Evolutionary conservation across 2,113 vertebrate genomes (phyloP).

Genomic region (Dasyornis broadbenti): DNA sequence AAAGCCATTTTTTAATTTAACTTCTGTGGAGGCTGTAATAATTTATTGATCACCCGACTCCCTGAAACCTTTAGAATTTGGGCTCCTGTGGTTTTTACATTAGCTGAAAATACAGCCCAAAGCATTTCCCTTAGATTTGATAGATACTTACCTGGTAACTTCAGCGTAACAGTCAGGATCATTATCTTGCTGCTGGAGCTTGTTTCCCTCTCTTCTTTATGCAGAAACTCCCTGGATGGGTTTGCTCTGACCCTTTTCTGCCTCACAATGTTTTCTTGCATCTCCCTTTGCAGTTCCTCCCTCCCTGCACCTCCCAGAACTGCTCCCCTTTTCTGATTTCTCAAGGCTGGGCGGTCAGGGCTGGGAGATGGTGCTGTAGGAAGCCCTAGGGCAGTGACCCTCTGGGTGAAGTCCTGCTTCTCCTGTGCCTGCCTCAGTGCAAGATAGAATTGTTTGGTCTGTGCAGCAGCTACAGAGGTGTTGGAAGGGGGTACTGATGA

Average conservation of each 20-base stretch:
- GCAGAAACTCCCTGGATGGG: not conserved
- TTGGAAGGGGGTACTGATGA: accelerated
- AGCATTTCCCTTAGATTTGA: not conserved
- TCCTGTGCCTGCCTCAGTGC: accelerated
- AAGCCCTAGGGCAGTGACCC: not conserved
- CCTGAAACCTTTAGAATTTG: not conserved
- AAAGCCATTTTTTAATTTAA: not conserved
- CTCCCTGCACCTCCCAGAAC: not conserved
- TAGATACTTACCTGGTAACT: not conserved
- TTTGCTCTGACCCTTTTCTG: not conserved
- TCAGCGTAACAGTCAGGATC: not conserved
- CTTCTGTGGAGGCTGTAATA: not conserved
- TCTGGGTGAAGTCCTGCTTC: not conserved
- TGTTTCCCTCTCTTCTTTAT: not conserved
- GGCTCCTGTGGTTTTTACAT: not conserved
- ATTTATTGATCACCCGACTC: not conserved
- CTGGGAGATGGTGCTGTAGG: not conserved
- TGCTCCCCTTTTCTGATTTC: too few relatives aligned
- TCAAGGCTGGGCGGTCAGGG: accelerated
- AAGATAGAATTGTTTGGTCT: not conserved
- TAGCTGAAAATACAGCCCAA: not conserved
- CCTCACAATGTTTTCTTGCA: not conserved
- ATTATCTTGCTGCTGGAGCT: not conserved
- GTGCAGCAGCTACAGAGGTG: accelerated
- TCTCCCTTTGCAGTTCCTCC: not conserved